Evolutionary conservation across 2,888 invertebrate genomes (phyloP), one percentile per base, ranked within the genome.

Genomic region (Eudemis profundana): DNA sequence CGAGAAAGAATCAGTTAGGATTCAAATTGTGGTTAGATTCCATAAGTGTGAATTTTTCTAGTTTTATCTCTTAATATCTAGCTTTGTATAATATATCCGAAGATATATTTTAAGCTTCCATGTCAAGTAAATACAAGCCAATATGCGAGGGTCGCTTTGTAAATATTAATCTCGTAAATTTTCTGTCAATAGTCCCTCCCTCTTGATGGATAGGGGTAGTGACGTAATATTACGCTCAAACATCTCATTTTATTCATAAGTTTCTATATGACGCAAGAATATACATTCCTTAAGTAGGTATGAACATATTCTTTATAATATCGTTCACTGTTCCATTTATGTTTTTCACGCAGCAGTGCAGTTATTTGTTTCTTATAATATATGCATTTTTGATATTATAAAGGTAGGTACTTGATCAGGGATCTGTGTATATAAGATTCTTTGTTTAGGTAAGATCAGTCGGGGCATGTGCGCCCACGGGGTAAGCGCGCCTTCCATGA

Each of bases 81-180:
- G 8, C n/a, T n/a, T n/a, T n/a, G n/a, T n/a, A n/a, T 2, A 8
- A 33, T 33, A 33, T 33, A 33, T 33, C 14, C 15, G 14, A 42
- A 38, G 14, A n/a, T 14, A 40, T 23, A 36, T 36, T 17, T 36
- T 29, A 56, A 29, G 29, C 42, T 7, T 56, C 46, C 5, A 64
- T 64, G 59, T 44, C 57, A 36, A 49, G 33, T 57, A 61, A 61
- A 44, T 21, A 19, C 49, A 23, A 40, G 14, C 21, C 36, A 15
- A 21, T n/a, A 44, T 29, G n/a, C 53, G 65, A 60, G 65, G 65
- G 59, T 40, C 50, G 56, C 56, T 61, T 19, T 51, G 66, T 42
- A 61, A 66, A 66, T 66, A 66, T 66, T 66, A 66, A 66, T 66
- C 66, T 57, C 66, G 66, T 66, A 66, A 61, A 66, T 66, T 66